phyloP scores from a whole-genome alignment of 2,888 invertebrate genomes.

The Acrocera orbiculus region DNA sequence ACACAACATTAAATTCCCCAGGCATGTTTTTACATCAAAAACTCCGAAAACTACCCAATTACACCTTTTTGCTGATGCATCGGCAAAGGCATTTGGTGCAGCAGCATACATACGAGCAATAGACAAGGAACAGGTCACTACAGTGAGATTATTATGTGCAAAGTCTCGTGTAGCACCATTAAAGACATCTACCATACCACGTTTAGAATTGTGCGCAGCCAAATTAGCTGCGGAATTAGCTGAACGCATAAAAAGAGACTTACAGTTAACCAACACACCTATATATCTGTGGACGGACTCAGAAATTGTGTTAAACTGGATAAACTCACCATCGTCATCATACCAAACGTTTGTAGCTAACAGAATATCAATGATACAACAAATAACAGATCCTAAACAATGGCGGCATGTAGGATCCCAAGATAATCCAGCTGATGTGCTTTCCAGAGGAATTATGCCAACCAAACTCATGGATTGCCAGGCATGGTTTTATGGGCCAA shows the following conservation, averaged over 20 bases:
- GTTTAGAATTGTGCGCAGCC: constrained; percentile 13
- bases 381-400: background rate
- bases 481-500: constrained; percentile 13
- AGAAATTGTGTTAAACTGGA: too few species aligned
- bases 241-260: background rate
- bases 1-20: too few species aligned
- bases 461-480: constrained; percentile 3
- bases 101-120: constrained; percentile 1
- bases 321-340: too few species aligned
- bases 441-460: constrained; percentile 10
- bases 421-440: constrained; percentile 11
- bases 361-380: constrained; percentile 10
- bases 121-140: constrained; percentile 4
- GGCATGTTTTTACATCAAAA: too few species aligned
- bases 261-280: background rate
- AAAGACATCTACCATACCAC: constrained; percentile 13
- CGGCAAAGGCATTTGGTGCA: constrained; percentile 4
- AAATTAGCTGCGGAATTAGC: constrained; percentile 2
- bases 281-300: too few species aligned
- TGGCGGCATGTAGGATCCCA: constrained; percentile 12
- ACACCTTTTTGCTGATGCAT: constrained; percentile 4
- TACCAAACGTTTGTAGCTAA: constrained; percentile 12
- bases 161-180: constrained; percentile 10
- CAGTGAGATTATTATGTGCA: constrained; percentile 6
- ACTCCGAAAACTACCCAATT: too few species aligned